Evolutionary conservation across 2,113 vertebrate genomes (phyloP).

Genomic region (Epinephelus fuscoguttatus): DNA sequence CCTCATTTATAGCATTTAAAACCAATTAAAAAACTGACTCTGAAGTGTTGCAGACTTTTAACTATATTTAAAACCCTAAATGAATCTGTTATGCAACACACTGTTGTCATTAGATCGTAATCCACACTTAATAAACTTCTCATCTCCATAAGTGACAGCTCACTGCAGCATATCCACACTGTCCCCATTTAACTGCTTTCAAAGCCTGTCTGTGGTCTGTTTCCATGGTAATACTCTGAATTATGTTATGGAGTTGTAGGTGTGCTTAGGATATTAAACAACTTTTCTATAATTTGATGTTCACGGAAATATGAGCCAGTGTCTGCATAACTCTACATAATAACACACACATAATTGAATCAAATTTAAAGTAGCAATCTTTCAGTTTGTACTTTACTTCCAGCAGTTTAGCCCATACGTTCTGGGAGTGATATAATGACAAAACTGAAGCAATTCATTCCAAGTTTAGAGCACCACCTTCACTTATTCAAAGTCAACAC

Average conservation of each 20-base stretch:
- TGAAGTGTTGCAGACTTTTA: neutral
- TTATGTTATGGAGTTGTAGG: slow-evolving; percentile 60
- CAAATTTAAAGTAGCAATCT: neutral
- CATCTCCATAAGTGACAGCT: slow-evolving; percentile 15
- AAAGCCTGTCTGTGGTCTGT: slow-evolving; percentile 29
- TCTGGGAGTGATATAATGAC: neutral
- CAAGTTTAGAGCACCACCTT: neutral
- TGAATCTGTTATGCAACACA: neutral
- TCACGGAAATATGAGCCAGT: slow-evolving; percentile 17
- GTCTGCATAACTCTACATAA: slow-evolving; percentile 36
- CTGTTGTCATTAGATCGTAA: neutral
- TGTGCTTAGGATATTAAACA: slow-evolving; percentile 47
- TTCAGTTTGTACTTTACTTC: neutral
- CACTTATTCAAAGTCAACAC: neutral
- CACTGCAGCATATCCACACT: neutral
- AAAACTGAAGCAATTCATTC: neutral
- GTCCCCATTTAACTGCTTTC: slow-evolving; percentile 17
- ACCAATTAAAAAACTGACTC: neutral
- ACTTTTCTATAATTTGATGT: slow-evolving; percentile 31
- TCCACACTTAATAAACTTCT: slow-evolving; percentile 14
- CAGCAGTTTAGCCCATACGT: neutral
- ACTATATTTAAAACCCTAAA: neutral
- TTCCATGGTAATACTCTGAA: slow-evolving; percentile 53
- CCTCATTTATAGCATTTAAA: neutral
- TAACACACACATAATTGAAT: neutral